A percentile compares a stretch with the other conserved stretches of the same genome.
phyloP scores from a whole-genome alignment of 2,888 invertebrate species.

The Agrypnus murinus region DNA sequence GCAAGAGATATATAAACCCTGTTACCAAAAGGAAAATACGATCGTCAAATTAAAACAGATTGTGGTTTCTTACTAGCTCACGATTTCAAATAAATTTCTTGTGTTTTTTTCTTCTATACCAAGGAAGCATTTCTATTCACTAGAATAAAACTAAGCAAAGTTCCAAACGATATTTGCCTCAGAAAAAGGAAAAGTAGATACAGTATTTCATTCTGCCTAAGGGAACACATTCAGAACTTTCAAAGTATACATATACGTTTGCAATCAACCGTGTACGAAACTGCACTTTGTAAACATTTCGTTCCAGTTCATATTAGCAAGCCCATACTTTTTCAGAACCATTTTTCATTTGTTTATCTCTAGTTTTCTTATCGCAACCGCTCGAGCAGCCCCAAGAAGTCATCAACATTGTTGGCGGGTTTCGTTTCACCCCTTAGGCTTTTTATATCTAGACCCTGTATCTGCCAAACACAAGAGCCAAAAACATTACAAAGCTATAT shows the following conservation, averaged over 20 bases:
- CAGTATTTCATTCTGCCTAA: conserved; percentile 50
- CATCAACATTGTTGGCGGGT: conserved; percentile 52
- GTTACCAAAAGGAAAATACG: no score
- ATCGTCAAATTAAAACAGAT: neutral
- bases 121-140: conserved; percentile 28
- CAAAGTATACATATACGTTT: conserved; percentile 48
- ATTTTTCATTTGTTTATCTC: conserved; percentile 69
- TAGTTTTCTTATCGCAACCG: conserved; percentile 58
- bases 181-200: conserved; percentile 40
- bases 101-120: neutral
- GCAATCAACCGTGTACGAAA: conserved; percentile 49
- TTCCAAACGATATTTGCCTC: conserved; percentile 38
- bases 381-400: conserved; percentile 53
- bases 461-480: conserved; percentile 48
- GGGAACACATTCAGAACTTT: conserved; percentile 47
- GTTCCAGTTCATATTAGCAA: conserved; percentile 61
- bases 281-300: conserved; percentile 58
- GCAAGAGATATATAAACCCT: no score
- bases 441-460: conserved; percentile 50
- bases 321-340: conserved; percentile 61
- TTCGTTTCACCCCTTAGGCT: conserved; percentile 48
- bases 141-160: conserved; percentile 32
- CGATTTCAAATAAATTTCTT: neutral
- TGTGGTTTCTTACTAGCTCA: neutral
- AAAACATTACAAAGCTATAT: conserved; percentile 47